Conservation (phyloP, 2,113 vertebrate species). For the Calidris pygmaea region DNA sequence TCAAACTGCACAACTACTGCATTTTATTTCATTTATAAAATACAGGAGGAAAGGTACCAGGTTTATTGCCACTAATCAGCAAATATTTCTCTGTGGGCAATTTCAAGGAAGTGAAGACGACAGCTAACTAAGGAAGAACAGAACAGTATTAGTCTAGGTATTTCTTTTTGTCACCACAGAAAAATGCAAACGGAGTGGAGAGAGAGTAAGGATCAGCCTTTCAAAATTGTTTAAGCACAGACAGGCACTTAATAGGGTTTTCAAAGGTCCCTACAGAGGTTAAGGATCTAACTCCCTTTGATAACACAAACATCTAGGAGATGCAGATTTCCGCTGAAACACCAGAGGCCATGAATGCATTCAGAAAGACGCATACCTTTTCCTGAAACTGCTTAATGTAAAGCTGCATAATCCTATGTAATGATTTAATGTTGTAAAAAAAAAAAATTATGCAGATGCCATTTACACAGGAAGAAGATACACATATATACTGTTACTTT, state of each 20-base stretch:
- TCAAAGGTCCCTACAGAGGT: neutral
- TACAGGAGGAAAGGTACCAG: neutral
- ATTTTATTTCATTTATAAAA: neutral
- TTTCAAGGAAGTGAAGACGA: neutral
- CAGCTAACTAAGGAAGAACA: neutral
- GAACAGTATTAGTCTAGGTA: neutral
- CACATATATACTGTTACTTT: neutral
- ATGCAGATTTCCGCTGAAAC: neutral
- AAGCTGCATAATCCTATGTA: neutral
- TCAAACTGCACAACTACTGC: neutral
- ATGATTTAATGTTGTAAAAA: neutral
- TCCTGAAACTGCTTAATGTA: neutral
- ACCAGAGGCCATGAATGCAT: neutral
- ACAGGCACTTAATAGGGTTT: neutral
- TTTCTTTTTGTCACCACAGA: neutral
- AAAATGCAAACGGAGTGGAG: fast-evolving
- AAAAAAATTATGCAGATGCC: fast-evolving
- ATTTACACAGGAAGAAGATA: neutral
- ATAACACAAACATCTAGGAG: neutral
- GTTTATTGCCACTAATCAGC: neutral
- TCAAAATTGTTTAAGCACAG: neutral
- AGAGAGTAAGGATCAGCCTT: neutral
- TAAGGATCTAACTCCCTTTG: neutral
- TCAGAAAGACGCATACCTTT: neutral
- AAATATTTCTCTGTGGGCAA: neutral